These are phyloP conservation scores for Neodiprion fabricii DNA, from an alignment of 1,140 invertebrate species.

Conservation along the genomic window DNA sequence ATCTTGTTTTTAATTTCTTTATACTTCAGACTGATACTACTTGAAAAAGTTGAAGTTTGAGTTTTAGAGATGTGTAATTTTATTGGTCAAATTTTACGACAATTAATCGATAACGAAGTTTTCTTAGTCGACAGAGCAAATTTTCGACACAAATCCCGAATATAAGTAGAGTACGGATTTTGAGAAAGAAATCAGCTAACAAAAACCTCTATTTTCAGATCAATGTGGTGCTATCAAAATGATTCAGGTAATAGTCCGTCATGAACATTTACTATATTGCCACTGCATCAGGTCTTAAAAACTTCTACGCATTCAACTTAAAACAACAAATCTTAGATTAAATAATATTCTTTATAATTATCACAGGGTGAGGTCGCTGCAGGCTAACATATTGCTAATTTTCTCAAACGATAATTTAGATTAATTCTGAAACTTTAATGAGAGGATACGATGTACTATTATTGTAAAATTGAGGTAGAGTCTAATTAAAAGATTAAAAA, in stretches of 20 bases:
- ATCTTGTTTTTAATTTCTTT: no score
- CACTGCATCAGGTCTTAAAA: neutral
- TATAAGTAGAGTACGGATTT: neutral
- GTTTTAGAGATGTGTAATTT: no score
- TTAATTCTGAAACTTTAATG: neutral
- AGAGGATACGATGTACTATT: conserved; percentile 22
- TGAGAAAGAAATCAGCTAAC: no score
- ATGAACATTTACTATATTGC: neutral
- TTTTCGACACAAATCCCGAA: neutral
- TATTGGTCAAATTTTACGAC: no score
- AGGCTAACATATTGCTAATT: conserved; percentile 44
- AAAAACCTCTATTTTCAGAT: no score
- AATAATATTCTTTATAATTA: conserved; percentile 61
- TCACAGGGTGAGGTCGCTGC: conserved; percentile 62
- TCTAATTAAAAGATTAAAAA: conserved; percentile 53
- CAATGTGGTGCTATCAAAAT: neutral
- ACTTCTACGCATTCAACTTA: conserved; percentile 32
- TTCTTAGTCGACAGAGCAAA: no score
- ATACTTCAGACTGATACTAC: no score
- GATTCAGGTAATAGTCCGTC: neutral
- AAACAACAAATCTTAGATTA: conserved; percentile 52
- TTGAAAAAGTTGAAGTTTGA: no score
- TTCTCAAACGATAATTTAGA: conserved; percentile 20
- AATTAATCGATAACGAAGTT: no score
- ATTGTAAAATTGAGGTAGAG: conserved; percentile 56